A percentile compares a stretch with the other conserved stretches of the same genome.
Conservation (phyloP, 2,113 vertebrate genomes). For the Eublepharis macularius region DNA sequence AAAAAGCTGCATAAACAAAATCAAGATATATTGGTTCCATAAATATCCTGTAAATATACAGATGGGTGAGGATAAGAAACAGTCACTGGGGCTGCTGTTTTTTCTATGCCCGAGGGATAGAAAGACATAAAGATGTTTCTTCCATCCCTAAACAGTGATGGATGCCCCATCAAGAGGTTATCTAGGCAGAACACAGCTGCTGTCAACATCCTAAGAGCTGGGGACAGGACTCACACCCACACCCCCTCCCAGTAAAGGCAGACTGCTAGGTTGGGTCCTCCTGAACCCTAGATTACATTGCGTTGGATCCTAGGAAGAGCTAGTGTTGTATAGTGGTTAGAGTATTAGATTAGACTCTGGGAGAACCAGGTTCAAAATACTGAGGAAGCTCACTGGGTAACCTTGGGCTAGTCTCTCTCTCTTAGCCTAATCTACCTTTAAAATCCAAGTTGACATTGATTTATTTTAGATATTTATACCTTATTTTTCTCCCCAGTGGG, state of each 20-base stretch:
- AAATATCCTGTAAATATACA: conserved; percentile 33
- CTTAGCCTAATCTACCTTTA: too few relatives aligned
- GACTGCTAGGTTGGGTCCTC: not conserved
- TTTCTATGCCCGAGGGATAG: not conserved
- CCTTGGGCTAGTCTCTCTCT: too few relatives aligned
- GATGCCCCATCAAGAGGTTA: not conserved
- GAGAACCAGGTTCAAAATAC: too few relatives aligned
- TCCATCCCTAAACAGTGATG: not conserved
- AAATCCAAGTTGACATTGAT: too few relatives aligned
- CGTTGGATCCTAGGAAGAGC: too few relatives aligned
- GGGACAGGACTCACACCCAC: not conserved
- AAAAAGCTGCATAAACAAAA: conserved; percentile 13
- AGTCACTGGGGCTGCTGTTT: not conserved
- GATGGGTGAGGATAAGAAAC: conserved; percentile 1
- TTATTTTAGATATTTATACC: too few relatives aligned
- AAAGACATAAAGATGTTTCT: not conserved
- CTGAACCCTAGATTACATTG: too few relatives aligned
- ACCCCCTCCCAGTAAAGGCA: not conserved
- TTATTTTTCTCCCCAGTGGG: too few relatives aligned
- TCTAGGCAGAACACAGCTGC: not conserved
- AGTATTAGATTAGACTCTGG: too few relatives aligned
- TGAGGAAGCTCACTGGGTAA: too few relatives aligned
- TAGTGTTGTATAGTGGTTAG: too few relatives aligned
- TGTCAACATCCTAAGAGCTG: not conserved
- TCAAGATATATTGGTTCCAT: not conserved